Base-by-base conservation (phyloP, 2,888 invertebrate genomes). In the Dryococelus australis region DNA sequence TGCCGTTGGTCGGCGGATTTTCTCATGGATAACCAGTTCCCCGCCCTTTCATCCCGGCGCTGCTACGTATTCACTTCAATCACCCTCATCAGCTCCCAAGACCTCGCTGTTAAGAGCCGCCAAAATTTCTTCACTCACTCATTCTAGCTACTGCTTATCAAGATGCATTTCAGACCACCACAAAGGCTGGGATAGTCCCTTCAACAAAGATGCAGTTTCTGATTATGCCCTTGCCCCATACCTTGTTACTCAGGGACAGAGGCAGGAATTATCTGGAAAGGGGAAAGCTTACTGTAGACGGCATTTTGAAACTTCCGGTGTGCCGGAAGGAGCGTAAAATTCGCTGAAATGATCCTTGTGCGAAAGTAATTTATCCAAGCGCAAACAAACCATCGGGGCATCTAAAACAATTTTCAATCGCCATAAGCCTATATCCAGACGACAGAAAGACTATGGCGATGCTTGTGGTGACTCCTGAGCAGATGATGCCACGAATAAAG, bases 401-500 rank as follows among this genome's bases (percentile, higher is more conserved):
- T 65, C 4, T 8, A 28, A 10, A 27, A 85, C 53, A 65, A 27
- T 28, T n/a, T 13, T 10, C 27, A 78, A 20, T 51, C 27, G 53
- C 78, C 65, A 16, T 43, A 53, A 78, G 9, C 9, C 5, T 27
- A 65, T 26, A 85, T 24, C 65, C 13, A 53, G 10, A 9, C 85
- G 12, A 85, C 43, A 47, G 43, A 85, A 85, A 43, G 35, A 13
- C 24, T 1, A 43, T 3, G 85, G 4, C 47, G 85, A 85, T 43
- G 47, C 20, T 24, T 85, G 85, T 43, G 35, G 16, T 43, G 35
- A 65, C 26, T 35, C 28, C 26, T 85, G 53, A 4, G 51, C 35
- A 65, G 51, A 85, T 28, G 53, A 85, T 51, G 28, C 47, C 47
- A 85, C 10, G 85, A 85, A 85, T n/a, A 47, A 85, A 9, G 85